Conservation (phyloP, 1,140 invertebrate species). For the Epicauta chinensis region DNA sequence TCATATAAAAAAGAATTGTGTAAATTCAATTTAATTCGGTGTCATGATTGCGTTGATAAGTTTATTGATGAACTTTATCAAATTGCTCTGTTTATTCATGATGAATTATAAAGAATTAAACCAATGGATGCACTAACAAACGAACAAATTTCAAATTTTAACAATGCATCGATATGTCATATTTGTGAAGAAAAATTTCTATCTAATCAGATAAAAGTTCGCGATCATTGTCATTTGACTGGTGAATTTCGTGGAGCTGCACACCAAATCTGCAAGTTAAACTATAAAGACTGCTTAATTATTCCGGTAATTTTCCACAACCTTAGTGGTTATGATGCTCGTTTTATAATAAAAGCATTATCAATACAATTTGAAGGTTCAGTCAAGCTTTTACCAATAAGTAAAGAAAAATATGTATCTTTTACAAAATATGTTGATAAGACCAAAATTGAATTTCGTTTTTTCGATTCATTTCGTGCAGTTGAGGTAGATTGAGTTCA, state of each 20-base stretch:
- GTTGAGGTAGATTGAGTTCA: slow-evolving; percentile 17
- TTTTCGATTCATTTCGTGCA: slow-evolving; percentile 22
- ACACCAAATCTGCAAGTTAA: slow-evolving; percentile 35
- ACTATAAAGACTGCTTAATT: slow-evolving; percentile 28
- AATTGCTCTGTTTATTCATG: too few species aligned
- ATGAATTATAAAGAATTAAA: too few species aligned
- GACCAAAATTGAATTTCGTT: slow-evolving; percentile 17
- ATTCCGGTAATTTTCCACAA: slow-evolving; percentile 43
- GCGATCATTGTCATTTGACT: slow-evolving; percentile 34
- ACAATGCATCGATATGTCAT: slow-evolving; percentile 9
- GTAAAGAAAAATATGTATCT: slow-evolving; percentile 24
- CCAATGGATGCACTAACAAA: too few species aligned
- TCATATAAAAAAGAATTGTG: too few species aligned
- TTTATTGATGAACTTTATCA: too few species aligned
- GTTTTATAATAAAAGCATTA: slow-evolving; percentile 24
- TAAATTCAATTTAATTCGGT: too few species aligned
- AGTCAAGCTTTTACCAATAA: slow-evolving; percentile 18
- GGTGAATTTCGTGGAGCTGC: slow-evolving; percentile 31
- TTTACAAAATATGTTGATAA: slow-evolving; percentile 16
- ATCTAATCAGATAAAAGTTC: slow-evolving; percentile 22
- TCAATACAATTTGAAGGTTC: slow-evolving; percentile 1
- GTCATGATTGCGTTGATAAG: too few species aligned
- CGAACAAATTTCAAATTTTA: too few species aligned
- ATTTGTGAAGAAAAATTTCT: slow-evolving; percentile 28
- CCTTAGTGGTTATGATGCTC: slow-evolving; percentile 39